A percentile compares a stretch with the other conserved stretches of the same genome.
These are phyloP conservation scores for Amphipyra tragopoginis DNA, from an alignment of 2,888 invertebrate genomes.

Conservation along the genomic window DNA sequence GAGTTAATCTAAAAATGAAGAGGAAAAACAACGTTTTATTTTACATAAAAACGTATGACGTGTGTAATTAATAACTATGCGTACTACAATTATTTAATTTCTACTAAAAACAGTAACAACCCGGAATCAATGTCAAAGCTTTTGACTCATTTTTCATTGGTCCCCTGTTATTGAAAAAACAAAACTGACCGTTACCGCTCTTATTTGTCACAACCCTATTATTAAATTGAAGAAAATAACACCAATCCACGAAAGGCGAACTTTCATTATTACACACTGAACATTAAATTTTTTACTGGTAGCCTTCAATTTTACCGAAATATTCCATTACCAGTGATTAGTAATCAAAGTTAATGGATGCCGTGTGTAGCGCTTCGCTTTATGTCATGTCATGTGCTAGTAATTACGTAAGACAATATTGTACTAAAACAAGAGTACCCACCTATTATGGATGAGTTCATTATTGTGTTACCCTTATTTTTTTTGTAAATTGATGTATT, in stretches of 20 bases:
- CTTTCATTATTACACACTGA: constrained; percentile 3
- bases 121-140: constrained; percentile 21
- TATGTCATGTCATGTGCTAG: constrained; percentile 65
- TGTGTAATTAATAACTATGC: no score
- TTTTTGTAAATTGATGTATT: no score
- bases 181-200: constrained; percentile 6
- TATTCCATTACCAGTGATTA: constrained; percentile 74
- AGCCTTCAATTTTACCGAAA: constrained; percentile 52
- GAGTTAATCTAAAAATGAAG: no score
- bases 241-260: not conserved
- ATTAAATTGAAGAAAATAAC: constrained; percentile 32
- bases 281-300: constrained; percentile 33
- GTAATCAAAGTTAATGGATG: constrained; percentile 77
- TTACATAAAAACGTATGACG: no score
- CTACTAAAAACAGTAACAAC: not conserved
- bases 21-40: no score
- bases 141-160: not conserved
- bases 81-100: no score
- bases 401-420: constrained; percentile 57
- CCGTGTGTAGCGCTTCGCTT: constrained; percentile 60
- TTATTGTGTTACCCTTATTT: constrained; percentile 16
- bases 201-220: constrained; percentile 10
- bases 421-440: constrained; percentile 41
- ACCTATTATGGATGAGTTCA: constrained; percentile 23
- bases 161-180: not conserved